Evolutionary conservation across 2,888 invertebrate genomes (phyloP), one percentile per base, ranked within the genome.

Genomic region (Caenorhabditis afra): DNA sequence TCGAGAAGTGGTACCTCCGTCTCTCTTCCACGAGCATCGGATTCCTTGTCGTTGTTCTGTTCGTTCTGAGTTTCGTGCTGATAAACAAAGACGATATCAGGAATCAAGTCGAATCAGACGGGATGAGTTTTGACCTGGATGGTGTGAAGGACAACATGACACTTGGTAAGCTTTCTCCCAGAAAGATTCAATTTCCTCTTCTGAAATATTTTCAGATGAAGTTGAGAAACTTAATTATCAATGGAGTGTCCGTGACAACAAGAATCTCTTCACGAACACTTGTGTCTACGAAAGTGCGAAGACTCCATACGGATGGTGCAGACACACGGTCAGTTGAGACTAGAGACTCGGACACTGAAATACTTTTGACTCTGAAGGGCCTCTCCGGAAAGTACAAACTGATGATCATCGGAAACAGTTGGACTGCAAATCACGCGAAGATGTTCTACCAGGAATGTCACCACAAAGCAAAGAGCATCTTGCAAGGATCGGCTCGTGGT

Each of bases 1-100:
- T 57, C 22, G 75, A 76, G 23, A 76, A 68, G 37, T 68, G 68
- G 75, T 76, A 76, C 23, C 57, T 76, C 3, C 35, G 35, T 14
- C 20, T 76, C 10, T 61, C 75, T 1, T 62, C 55, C 10, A 41
- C 59, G 8, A 59, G 10, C 39, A 45, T 68, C 20, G 55, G 22
- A 8, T 1, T 49, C 10, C 39, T 76, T 0, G 55, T 67, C 8
- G 10, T 49, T 0, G 7, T 50, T 3, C 23, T 76, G n/a, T 68
- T 68, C 37, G 11, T 62, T 16, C 3, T 23, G 14, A 76, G 44
- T 50, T 41, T 76, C 0, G 11, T 67, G 1, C 22, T 58, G 1
- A 67, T 76, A 2, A 47, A 76, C 18, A 76, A 50, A 41, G 49
- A 76, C 18, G 39, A 61, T 4, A 59, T 67, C 10, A 16, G 16